Base-by-base conservation (phyloP, 1,140 invertebrate genomes). In the Diachasmimorpha longicaudata region DNA sequence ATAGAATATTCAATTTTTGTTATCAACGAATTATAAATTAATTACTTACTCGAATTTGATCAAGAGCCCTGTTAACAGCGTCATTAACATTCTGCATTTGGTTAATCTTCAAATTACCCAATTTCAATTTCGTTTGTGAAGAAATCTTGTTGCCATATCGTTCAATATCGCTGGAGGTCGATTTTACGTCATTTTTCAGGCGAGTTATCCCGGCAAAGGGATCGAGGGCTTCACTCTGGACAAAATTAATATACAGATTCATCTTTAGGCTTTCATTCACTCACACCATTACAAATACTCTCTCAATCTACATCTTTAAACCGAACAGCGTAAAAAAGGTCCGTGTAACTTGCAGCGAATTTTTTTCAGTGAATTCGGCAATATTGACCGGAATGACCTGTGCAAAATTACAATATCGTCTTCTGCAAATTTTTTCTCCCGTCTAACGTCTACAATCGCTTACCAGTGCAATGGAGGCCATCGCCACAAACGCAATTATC, bases 21-120 rank as follows among this genome's bases (percentile, higher is more conserved):
- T n/a, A n/a, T n/a, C n/a, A n/a, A n/a, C n/a, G 31, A 70, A 70
- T 31, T 67, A 31, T 25, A 0, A 19, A 55, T 16, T 19, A 16
- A 55, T 55, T 55, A 68, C 63, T 68, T 48, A 74, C 72, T 16
- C 23, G 11, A 1, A 63, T 68, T 19, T 74, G 58, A 9, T 36
- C 36, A 6, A 74, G 39, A 5, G 72, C 72, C 16, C 19, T 10
- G 52, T 75, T 52, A 21, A 75, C 66, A 19, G 42, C 44, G 19
- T 69, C 48, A 16, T 75, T 69, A 8, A 75, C 44, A 75, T 75
- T 70, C 16, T 36, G 6, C 66, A 75, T 75, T 13, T 75, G 25
- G 19, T 48, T 69, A 0, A 75, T 69, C 68, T 75, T 75, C 13
- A 75, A 42, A 48, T 75, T 70, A 19, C 13, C 37, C 46, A 75